Percentiles rank a stretch among this genome's conserved stretches.
These are phyloP conservation scores for Struthio camelus DNA, from an alignment of 2,113 vertebrate species.

Conservation along the genomic window DNA sequence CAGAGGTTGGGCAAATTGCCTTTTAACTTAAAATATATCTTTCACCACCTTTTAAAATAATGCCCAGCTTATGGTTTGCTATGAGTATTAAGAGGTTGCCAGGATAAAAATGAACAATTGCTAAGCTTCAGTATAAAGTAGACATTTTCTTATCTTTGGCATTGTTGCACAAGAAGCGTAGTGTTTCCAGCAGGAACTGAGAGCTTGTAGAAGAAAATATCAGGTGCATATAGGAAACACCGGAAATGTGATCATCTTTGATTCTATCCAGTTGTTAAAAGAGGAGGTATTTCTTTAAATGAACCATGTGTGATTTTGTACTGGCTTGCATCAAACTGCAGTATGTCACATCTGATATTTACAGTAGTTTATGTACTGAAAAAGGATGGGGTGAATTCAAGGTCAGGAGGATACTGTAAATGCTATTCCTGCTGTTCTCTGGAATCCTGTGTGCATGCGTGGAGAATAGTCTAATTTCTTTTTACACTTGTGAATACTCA, in stretches of 20 bases:
- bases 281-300: constrained; percentile 41
- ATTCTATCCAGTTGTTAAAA: constrained; percentile 27
- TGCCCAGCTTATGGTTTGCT: not conserved
- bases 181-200: constrained; percentile 11
- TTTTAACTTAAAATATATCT: not conserved
- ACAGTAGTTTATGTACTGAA: constrained; percentile 64
- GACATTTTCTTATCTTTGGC: not conserved
- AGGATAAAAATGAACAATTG: not conserved
- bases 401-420: constrained; percentile 63
- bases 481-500: constrained; percentile 12
- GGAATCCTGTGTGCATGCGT: not conserved
- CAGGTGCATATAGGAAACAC: constrained; percentile 24
- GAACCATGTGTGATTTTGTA: constrained; percentile 1
- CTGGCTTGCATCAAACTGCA: constrained; percentile 65
- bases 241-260: constrained; percentile 6
- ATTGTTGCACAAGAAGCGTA: not conserved
- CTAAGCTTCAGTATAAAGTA: not conserved
- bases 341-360: constrained; percentile 59
- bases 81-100: not conserved
- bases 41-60: not conserved
- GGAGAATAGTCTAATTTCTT: constrained; percentile 11
- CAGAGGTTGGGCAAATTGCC: not conserved
- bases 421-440: constrained; percentile 51
- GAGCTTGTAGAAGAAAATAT: not conserved
- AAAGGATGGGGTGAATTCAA: constrained; percentile 65